Base-by-base conservation (phyloP, 2,888 invertebrate species). In the Tipula lateralis region DNA sequence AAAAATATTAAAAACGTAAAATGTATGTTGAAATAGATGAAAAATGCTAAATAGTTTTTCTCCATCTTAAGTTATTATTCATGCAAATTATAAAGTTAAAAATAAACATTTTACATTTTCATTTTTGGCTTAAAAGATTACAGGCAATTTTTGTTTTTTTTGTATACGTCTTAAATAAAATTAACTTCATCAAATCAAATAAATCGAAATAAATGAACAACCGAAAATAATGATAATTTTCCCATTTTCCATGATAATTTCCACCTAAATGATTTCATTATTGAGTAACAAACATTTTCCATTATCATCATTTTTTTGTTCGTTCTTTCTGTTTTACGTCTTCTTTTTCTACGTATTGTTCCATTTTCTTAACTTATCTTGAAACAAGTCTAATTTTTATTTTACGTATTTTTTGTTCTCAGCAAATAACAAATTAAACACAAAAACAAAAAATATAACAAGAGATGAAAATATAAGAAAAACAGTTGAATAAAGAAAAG, bases 241-340 rank as follows among this genome's bases (percentile, higher is more conserved):
- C 24, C 66, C 66, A 66, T 66, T 66, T 24, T 66, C 66, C 19
- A 2, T 66, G n/a, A 29, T 82, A 82, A 82, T 30, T 82, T 82
- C 82, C 82, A 82, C 30, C 82, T 30, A 82, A 82, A 82, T 82
- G 82, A 82, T 82, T 82, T 82, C 82, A 82, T 30, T 82, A 82
- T 32, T 82, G 82, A 82, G 16, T 82, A 30, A 82, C 82, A 82
- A 82, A 82, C 82, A 82, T 82, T 82, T 82, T 82, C 82, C 82
- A 82, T 82, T 82, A 82, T 82, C 82, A 82, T 82, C 82, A 30
- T 30, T 30, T 30, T 82, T 66, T 66, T 50, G n/a, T n/a, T n/a
- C n/a, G n/a, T 24, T 24, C 12, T 7, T 66, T 66, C 66, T 66
- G 19, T 5, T n/a, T 39, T 39, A 36, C 39, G 13, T 39, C 39